Evolutionary conservation across 2,113 vertebrate species (phyloP).

Genomic region (Sorex araneus): DNA sequence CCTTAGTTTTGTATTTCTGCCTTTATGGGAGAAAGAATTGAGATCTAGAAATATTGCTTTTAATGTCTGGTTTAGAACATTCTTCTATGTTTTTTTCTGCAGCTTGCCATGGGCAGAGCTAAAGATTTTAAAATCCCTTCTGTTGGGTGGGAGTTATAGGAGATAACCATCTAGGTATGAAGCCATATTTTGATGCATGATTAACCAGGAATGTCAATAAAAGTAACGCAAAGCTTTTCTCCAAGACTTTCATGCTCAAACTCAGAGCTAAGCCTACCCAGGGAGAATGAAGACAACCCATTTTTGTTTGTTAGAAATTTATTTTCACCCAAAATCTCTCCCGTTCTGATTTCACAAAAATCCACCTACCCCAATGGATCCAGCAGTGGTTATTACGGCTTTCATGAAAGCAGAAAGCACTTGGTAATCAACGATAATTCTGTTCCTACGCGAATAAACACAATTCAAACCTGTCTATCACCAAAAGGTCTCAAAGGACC

Average conservation of each 20-base stretch:
- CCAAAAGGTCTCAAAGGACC: slow-evolving; percentile 62
- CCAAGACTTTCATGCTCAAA: neutral
- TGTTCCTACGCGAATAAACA: slow-evolving; percentile 33
- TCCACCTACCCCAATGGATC: neutral
- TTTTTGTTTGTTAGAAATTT: slow-evolving; percentile 12
- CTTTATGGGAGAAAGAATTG: neutral
- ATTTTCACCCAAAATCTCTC: neutral
- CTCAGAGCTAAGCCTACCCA: neutral
- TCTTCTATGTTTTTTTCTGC: neutral
- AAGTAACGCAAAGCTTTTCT: neutral
- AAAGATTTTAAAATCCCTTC: neutral
- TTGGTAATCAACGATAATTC: slow-evolving; percentile 69
- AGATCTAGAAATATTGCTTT: neutral
- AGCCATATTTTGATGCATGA: neutral
- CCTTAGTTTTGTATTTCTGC: neutral
- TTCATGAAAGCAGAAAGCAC: slow-evolving; percentile 51
- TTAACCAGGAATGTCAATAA: neutral
- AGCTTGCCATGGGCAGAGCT: neutral
- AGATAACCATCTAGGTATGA: neutral
- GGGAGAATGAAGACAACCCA: neutral
- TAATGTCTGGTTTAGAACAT: neutral
- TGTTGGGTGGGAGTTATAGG: neutral
- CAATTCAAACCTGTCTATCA: slow-evolving; percentile 37
- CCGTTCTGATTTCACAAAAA: slow-evolving; percentile 30
- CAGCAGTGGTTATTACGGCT: slow-evolving; percentile 16